Evolutionary conservation across 2,113 vertebrate species (phyloP), one percentile per base, ranked within the genome.

Genomic region (Macheiramphus alcinus): DNA sequence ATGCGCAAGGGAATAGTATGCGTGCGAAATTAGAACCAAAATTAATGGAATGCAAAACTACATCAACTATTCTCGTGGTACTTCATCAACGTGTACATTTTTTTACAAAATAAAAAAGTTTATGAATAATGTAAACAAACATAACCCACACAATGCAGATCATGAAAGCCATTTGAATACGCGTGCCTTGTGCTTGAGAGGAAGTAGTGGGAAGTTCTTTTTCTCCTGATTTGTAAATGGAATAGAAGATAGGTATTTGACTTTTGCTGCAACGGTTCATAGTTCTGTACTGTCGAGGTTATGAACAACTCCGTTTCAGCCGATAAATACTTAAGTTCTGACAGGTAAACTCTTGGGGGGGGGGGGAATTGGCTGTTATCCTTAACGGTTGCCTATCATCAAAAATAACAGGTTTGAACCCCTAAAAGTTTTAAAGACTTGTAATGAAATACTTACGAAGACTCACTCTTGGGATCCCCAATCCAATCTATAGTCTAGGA

Each of bases 81-180:
- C 19, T 59, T 32, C 7, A n/a, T 21, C 47, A 36, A 3, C 52
- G 23, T 12, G 2, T 38, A 16, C 0, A 1, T 20, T 17, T 52
- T 40, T 22, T 25, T 9, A 7, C 17, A 22, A 2, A 32, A 9
- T 11, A 26, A 47, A 42, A 8, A n/a, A 17, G 18, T 6, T 42
- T 47, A 11, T 58, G 14, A 27, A 10, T 42, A 18, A 9, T 7
- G 7, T 59, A 20, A 76, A 25, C 12, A 80, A 70, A 50, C 8
- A 5, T n/a, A 52, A 32, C 19, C 6, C 1, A 0, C 11, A 3
- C n/a, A 11, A 1, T 70, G 31, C 22, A 26, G 7, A 22, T 27
- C 3, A 1, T 40, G 20, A 25, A 34, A 73, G 1, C 12, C 3
- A 1, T 58, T 72, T 9, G 22, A 31, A 25, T 11, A 7, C 0